phyloP scores from a whole-genome alignment of 1,140 invertebrate genomes.

The Sarcophaga bullata region DNA sequence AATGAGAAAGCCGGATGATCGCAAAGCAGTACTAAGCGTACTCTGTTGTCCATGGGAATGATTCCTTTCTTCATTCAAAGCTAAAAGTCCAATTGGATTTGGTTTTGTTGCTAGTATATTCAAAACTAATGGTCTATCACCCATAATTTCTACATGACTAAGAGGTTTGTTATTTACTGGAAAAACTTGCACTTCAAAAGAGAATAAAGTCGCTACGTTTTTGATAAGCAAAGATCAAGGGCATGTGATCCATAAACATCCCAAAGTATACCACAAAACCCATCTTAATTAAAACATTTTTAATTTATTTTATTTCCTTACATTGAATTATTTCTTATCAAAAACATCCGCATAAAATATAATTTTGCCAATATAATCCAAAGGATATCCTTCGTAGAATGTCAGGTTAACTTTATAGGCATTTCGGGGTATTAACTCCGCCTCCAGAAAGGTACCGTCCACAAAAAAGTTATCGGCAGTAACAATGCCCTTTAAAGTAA shows the following conservation, averaged over 20 bases:
- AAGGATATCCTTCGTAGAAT: slow-evolving; percentile 18
- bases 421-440: neutral
- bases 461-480: neutral
- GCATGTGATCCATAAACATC: too few species aligned
- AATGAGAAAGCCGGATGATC: too few species aligned
- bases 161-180: too few species aligned
- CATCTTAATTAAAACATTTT: neutral
- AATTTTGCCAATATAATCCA: neutral
- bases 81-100: too few species aligned
- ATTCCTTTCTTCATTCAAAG: too few species aligned
- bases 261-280: neutral
- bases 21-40: too few species aligned
- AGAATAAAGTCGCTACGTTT: neutral
- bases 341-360: neutral
- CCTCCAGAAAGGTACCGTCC: neutral
- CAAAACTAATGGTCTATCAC: too few species aligned
- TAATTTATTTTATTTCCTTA: neutral
- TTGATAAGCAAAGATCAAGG: neutral
- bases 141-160: too few species aligned
- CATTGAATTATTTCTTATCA: neutral
- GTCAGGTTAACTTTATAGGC: neutral
- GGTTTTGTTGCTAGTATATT: neutral
- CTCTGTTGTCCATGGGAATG: too few species aligned
- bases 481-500: neutral
- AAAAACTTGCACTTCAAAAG: neutral